Base-by-base conservation (phyloP, 1,140 invertebrate genomes). In the Agraylea sexmaculata region DNA sequence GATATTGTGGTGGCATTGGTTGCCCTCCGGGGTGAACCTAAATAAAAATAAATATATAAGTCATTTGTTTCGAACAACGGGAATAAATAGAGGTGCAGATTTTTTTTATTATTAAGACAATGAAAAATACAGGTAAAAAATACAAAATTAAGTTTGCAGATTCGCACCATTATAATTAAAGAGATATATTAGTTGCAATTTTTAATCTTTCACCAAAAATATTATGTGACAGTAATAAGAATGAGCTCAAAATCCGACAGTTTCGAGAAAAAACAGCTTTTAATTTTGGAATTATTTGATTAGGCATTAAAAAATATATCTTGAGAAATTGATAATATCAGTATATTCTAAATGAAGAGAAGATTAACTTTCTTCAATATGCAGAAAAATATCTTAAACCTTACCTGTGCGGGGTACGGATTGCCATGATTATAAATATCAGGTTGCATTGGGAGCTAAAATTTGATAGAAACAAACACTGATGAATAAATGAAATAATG, bases 1-100 rank as follows among this genome's bases (percentile, higher is more conserved):
- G 58, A 43, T 60, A 60, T 37, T 56, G 55, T 25, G 51, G 54
- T 50, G 60, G 57, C 40, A 52, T 53, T n/a, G 57, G 51, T 41
- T 57, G 53, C 12, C 57, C 51, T 19, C 54, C 53, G 30, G 61
- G 32, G 51, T 34, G 29, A 18, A 18, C 12, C 28, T 37, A 11
- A 40, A 46, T 42, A 30, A 40, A 43, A 36, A 51, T 22, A 43
- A 43, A 40, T 37, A 49, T 49, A 18, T 25, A 44, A 43, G 40
- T 49, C 7, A 45, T 45, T 19, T 45, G 42, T 37, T 45, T 46
- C 15, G 30, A 45, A 30, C 44, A 43, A 21, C 18, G 37, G 6
- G 35, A 13, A 36, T 40, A 28, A 28, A 37, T 2, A 5, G 12
- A 18, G 36, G 13, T 42, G 33, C 10, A 23, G 37, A 31, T 46